A percentile compares a stretch with the other conserved stretches of the same genome.
These are phyloP conservation scores for Pseudococcus viburni DNA, from an alignment of 2,888 invertebrate species.

Conservation along the genomic window DNA sequence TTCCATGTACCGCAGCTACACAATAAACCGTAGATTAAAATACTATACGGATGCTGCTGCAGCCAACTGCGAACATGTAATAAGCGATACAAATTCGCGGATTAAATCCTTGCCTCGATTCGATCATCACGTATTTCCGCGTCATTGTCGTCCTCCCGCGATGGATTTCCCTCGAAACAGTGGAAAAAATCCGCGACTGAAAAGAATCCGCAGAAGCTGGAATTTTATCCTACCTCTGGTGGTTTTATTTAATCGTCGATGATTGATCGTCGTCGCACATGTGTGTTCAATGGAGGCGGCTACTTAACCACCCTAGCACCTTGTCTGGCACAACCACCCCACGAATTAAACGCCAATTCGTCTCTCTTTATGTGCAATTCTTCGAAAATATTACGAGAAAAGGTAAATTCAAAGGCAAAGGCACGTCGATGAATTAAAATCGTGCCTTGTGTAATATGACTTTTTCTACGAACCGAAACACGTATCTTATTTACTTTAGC, in stretches of 20 bases:
- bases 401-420: background rate
- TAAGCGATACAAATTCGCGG: conserved; percentile 43
- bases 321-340: background rate
- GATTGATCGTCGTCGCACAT: conserved; percentile 22
- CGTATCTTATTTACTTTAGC: background rate
- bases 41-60: background rate
- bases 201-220: background rate
- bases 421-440: too few species aligned
- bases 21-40: conserved; percentile 10
- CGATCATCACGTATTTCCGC: conserved; percentile 38
- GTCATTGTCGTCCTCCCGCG: background rate
- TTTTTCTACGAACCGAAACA: background rate
- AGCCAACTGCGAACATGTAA: background rate
- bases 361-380: background rate
- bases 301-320: conserved; percentile 1
- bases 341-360: conserved; percentile 15
- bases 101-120: conserved; percentile 28
- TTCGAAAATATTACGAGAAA: background rate
- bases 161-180: background rate
- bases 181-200: background rate
- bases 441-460: too few species aligned
- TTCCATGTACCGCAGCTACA: background rate
- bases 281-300: conserved; percentile 12
- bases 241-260: conserved; percentile 28
- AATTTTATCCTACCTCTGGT: background rate